Base-by-base conservation (phyloP, 1,140 invertebrate genomes). In the Adoxophyes honmai region DNA sequence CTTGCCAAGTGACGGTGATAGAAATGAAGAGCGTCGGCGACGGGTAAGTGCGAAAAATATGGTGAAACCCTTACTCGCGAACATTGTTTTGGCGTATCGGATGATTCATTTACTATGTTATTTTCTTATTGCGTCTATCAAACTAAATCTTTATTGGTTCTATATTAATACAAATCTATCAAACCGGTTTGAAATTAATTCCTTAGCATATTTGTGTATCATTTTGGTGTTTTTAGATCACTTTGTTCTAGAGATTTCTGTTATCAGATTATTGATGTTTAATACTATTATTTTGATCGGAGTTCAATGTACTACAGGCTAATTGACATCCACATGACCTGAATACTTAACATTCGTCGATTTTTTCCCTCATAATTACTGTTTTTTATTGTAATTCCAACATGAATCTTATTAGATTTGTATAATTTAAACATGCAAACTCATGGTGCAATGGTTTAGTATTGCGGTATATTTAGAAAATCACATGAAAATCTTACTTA, bases 1-100 rank as follows among this genome's bases (percentile, higher is more conserved):
- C 6, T 59, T 78, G 60, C 75, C 84, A 48, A 76, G 64, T 51
- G 84, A 44, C 39, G 39, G 39, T 44, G 39, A 87, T 38, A 79
- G 70, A 58, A 81, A 79, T 21, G 84, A 87, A 37, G 84, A 87
- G 55, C 73, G 84, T 4, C 78, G 84, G 39, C 81, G 84, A 13
- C 73, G 84, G 68, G 84, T 87, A 62, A 75, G 81, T 44, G 6
- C 5, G 14, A n/a, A 34, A 44, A 51, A 33, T 57, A 33, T 48
- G 38, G 11, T 36, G 14, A 34, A 34, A 42, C 8, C 14, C 38
- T 0, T 21, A 44, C 16, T 34, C 10, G 0, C 10, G n/a, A 34
- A 34, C 5, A 11, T 34, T 35, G 51, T 34, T 34, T 52, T 52
- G 56, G n/a, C 35, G 18, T 60, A 39, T 52, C 18, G 37, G n/a